Evolutionary conservation across 2,888 invertebrate genomes (phyloP), one percentile per base, ranked within the genome.

Genomic region (Dorcus hopei): DNA sequence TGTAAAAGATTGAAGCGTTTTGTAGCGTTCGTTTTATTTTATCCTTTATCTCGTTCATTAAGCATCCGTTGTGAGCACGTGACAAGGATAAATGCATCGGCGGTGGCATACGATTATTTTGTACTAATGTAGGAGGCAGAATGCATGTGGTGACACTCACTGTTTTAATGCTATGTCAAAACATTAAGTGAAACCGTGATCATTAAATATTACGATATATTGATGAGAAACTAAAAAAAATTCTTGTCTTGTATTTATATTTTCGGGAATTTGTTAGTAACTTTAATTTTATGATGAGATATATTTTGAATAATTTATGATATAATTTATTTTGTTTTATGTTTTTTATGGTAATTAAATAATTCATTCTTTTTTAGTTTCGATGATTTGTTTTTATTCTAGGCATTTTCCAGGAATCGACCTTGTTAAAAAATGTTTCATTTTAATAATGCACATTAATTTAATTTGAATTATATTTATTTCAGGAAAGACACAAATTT

Each of bases 121-220:
- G 38, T 51, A 43, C 52, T 58, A 57, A 63, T 53, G 58, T 61
- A 61, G 59, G 54, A 57, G 57, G 50, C 54, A 51, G 50, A 54
- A 33, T 61, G 57, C 67, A 67, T 69, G 68, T 68, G 72, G 69
- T 66, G 67, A 66, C 68, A 66, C 62, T 63, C 67, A 58, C 68
- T 68, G 69, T 69, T 72, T 62, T 72, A 69, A 70, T 70, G 68
- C 63, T 66, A 69, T 70, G 71, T 71, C 67, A 69, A 69, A 68
- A 64, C 68, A 68, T 68, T 68, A 70, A 68, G 62, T 51, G 62
- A 58, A 68, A 64, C 60, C 64, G 63, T 60, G 66, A 64, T 64
- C 71, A 65, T 72, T 72, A 72, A 71, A 67, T 70, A 67, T 68
- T 61, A 67, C 68, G 67, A 68, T 70, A 70, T 71, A 73, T 71